Base-by-base conservation (phyloP, 37 sponge, comb jelly and placozoan genomes). In the Cliona cf. orientalis region DNA sequence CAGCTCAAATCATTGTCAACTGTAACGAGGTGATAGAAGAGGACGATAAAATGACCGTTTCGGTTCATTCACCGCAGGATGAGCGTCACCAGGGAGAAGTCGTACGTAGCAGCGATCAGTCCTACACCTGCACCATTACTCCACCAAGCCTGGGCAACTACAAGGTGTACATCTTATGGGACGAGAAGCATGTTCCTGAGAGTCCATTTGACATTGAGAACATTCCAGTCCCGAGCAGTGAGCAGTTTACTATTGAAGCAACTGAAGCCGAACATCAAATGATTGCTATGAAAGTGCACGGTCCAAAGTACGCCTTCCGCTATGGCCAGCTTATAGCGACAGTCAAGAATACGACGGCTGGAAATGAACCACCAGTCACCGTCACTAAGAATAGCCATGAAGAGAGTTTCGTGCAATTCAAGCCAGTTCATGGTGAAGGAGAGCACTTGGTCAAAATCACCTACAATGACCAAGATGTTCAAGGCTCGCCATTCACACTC, bases 401-500 rank as follows among this genome's bases (percentile, higher is more conserved):
- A 14, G 53, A 84, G 49, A 62, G 58, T 46, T 34, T 34, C 1
- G 66, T 86, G 43, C 33, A 53, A 31, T 83, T 91, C 43, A 55
- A 62, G 12, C 84, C 87, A 0, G 43, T 38, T 0, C 38, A 60
- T 32, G 75, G 69, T 7, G n/a, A n/a, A n/a, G 73, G 65, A 19
- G 79, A 80, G 69, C 87, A 92, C 66, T n/a, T 39, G 32, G 58
- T 88, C 29, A 84, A 42, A 65, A 60, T 92, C 55, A 72, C 35
- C 66, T 92, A 87, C 38, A 85, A 80, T 31, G 66, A 42, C 5
- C 65, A 73, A 25, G 92, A 95, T 76, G 81, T 95, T 46, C 67
- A 67, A 22, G 92, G 92, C 0, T 87, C 88, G 26, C 95, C 95
- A 0, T 95, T 95, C 67, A 80, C 71, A 23, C 75, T 95, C 3